phyloP scores from a whole-genome alignment of 2,888 invertebrate species.

The Cyaniris semiargus region DNA sequence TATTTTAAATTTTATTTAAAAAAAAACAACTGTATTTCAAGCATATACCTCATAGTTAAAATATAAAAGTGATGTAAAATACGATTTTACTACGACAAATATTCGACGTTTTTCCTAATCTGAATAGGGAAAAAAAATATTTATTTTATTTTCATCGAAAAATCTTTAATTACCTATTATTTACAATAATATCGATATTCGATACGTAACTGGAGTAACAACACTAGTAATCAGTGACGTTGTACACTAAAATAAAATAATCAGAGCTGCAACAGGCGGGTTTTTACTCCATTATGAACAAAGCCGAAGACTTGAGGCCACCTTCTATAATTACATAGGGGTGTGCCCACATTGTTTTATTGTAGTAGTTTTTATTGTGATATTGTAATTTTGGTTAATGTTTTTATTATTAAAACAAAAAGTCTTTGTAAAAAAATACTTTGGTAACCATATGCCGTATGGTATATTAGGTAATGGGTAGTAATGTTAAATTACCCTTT shows the following conservation, averaged over 20 bases:
- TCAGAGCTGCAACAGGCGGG: slow-evolving; percentile 42
- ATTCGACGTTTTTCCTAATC: too few species aligned
- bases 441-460: too few species aligned
- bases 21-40: neutral
- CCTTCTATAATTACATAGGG: slow-evolving; percentile 24
- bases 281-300: slow-evolving; percentile 42
- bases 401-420: neutral
- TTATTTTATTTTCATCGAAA: too few species aligned
- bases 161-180: neutral
- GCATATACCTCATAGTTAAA: neutral
- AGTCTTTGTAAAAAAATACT: neutral
- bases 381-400: neutral
- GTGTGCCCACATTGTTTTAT: slow-evolving; percentile 27
- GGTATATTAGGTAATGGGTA: too few species aligned
- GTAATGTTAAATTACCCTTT: too few species aligned
- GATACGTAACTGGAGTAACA: too few species aligned
- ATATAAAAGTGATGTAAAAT: neutral
- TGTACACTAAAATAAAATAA: slow-evolving; percentile 41
- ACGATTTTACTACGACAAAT: too few species aligned
- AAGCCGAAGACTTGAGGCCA: slow-evolving; percentile 33
- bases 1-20: neutral
- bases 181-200: neutral
- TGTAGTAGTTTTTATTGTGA: neutral
- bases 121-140: too few species aligned
- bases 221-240: slow-evolving; percentile 38